Evolutionary conservation across 2,113 vertebrate genomes (phyloP).

Genomic region (human (Homo sapiens)): GRCh38 chr16:7365001-7365500

Average conservation of each 20-base stretch:
- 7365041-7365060: accelerated
- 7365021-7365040: accelerated
- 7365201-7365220: constrained; percentile 67
- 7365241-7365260: constrained; percentile 62
- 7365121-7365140: neutral
- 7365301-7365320: constrained; percentile 17
- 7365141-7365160: constrained; percentile 46
- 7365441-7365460: neutral
- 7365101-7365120: neutral
- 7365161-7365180: neutral
- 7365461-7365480: neutral
- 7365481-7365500: neutral
- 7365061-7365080: accelerated
- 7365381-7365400: neutral
- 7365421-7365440: neutral
- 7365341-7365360: neutral
- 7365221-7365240: constrained; percentile 63
- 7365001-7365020: neutral
- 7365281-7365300: constrained; percentile 48
- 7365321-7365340: constrained; percentile 46
- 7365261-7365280: constrained; percentile 66
- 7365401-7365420: neutral
- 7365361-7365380: neutral
- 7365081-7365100: no score
- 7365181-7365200: constrained; percentile 64